Evolutionary conservation across 2,888 invertebrate genomes (phyloP), one percentile per base, ranked within the genome.

Genomic region (Pteria penguin): DNA sequence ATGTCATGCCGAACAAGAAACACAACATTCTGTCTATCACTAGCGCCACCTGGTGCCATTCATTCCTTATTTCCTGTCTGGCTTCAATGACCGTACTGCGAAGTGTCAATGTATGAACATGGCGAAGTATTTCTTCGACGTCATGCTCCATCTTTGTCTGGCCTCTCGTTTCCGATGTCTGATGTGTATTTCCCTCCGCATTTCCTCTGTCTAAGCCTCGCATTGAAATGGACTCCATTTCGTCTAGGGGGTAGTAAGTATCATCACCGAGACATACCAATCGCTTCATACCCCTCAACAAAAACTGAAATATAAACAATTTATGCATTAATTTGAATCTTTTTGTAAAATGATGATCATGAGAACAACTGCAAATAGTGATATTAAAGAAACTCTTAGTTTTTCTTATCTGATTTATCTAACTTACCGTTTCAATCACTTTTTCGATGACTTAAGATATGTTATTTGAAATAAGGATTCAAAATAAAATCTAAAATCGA

Each of bases 21-120:
- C 87, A 87, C 71, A 89, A 75, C 5, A 90, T 78, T 52, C 90
- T 78, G 77, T 90, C 90, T 31, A 90, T 70, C 14, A 93, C 92
- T 4, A 90, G 78, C 1, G 87, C 88, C 55, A 89, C 87, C 79
- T 88, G 87, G 52, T 86, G 86, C 90, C 90, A 90, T 71, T 90
- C 90, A 36, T 81, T 84, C 26, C 82, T 70, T 32, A 85, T 81
- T 29, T 87, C 87, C 26, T 78, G 69, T 27, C 85, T 73, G 4
- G 84, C 81, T 57, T 87, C 86, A n/a, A 69, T 62, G 8, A 82
- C 82, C 36, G 73, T 76, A 18, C 74, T 78, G n/a, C 87, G 79
- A 31, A 84, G 75, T 22, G 85, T 82, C 54, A 89, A 71, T 3
- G 81, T 65, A 58, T 85, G 86, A 31, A 89, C 78, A 67, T 87